Percentiles rank a stretch among this genome's conserved stretches.
These are phyloP conservation scores for Drosophila asahinai DNA, from an alignment of 1,140 invertebrate genomes.

Conservation along the genomic window DNA sequence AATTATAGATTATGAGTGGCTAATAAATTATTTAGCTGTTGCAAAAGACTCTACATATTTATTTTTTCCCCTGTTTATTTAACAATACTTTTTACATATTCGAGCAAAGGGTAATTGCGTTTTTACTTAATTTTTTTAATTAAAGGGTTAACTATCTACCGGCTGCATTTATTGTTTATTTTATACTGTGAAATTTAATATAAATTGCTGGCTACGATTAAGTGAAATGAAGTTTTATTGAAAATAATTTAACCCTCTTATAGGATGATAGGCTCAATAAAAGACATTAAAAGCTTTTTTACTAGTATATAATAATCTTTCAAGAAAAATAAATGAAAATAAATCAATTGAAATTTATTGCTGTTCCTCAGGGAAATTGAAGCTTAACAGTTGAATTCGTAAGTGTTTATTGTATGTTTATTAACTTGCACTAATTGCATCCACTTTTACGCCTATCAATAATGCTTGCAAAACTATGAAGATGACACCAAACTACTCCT, in stretches of 20 bases:
- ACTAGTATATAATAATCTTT: too few relatives aligned
- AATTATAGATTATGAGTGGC: slow-evolving; percentile 72
- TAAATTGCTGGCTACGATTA: not conserved
- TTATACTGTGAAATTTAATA: not conserved
- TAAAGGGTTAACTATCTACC: too few relatives aligned
- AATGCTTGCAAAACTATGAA: too few relatives aligned
- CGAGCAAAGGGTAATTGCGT: not conserved
- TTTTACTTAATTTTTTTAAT: not conserved
- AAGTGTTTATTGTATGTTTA: not conserved
- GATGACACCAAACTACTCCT: not conserved
- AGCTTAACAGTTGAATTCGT: not conserved
- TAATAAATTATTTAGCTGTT: slow-evolving; percentile 44
- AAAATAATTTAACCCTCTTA: not conserved
- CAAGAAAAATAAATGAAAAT: not conserved
- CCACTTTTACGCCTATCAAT: not conserved
- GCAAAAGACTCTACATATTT: not conserved
- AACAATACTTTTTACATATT: not conserved
- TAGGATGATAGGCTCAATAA: not conserved
- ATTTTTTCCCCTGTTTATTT: not conserved
- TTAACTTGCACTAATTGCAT: not conserved
- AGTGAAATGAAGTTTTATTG: not conserved
- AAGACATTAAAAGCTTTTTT: too few relatives aligned
- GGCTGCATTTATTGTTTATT: too few relatives aligned
- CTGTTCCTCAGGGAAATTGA: not conserved
- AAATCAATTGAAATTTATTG: not conserved